phyloP scores from a whole-genome alignment of 2,797 vertebrate genomes.

The Eidolon dupreanum region DNA sequence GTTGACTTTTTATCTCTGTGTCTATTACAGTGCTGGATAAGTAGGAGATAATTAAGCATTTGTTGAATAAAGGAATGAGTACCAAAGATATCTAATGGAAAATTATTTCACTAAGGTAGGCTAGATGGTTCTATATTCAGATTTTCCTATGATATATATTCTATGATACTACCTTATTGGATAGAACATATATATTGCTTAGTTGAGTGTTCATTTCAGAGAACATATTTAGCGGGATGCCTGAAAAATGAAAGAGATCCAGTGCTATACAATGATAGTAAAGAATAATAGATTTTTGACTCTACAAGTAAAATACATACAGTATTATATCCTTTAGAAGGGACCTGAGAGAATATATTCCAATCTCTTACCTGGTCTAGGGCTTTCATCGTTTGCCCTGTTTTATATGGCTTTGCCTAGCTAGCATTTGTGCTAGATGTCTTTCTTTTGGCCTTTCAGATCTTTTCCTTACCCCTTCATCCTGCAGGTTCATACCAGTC shows the following conservation, averaged over 20 bases:
- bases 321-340: background rate
- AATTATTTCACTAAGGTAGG: background rate
- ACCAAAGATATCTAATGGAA: background rate
- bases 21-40: background rate
- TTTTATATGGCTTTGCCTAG: background rate
- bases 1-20: background rate
- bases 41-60: background rate
- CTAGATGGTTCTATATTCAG: background rate
- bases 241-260: background rate
- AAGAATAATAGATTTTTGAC: background rate
- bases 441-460: background rate
- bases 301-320: background rate
- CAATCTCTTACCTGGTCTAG: background rate
- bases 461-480: background rate
- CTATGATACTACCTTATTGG: background rate
- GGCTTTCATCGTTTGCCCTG: background rate
- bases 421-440: background rate
- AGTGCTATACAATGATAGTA: background rate
- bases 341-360: background rate
- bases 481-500: background rate
- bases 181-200: background rate
- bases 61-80: background rate
- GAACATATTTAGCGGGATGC: background rate
- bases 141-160: background rate
- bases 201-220: background rate